These are phyloP conservation scores for Xylocopa sonorina DNA, from an alignment of 1,140 invertebrate genomes.

Conservation along the genomic window DNA sequence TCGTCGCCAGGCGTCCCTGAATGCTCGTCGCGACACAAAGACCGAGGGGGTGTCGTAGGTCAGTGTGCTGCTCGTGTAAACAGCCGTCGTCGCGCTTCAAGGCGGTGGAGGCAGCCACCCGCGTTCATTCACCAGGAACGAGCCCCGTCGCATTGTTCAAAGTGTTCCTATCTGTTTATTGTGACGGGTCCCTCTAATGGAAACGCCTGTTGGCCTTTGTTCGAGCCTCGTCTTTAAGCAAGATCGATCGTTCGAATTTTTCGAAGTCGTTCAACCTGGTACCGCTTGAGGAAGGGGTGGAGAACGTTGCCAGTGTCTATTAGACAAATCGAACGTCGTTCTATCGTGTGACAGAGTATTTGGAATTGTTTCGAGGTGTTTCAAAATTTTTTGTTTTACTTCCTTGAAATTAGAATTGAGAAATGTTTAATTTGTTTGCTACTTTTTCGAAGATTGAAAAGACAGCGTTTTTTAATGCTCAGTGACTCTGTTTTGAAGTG, in stretches of 20 bases:
- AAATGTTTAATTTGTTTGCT: too few relatives aligned
- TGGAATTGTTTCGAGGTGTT: too few relatives aligned
- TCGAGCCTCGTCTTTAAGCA: background rate
- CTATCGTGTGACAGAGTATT: too few relatives aligned
- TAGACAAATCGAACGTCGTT: too few relatives aligned
- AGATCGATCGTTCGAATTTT: background rate
- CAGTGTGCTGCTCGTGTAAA: slow-evolving; percentile 30
- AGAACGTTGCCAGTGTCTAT: too few relatives aligned
- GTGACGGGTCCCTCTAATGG: background rate
- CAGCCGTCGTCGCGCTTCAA: background rate
- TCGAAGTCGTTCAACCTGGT: background rate
- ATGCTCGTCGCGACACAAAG: background rate
- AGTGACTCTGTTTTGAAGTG: too few relatives aligned
- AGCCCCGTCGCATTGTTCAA: slow-evolving; percentile 4
- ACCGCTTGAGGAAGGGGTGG: too few relatives aligned
- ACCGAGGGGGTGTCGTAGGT: background rate
- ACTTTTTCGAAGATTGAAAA: too few relatives aligned
- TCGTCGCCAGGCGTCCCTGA: slow-evolving; percentile 14
- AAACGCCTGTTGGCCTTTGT: background rate
- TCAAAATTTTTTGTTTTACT: too few relatives aligned
- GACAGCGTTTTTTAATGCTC: too few relatives aligned
- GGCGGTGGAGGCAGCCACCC: background rate
- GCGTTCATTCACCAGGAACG: slow-evolving; percentile 20
- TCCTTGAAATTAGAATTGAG: too few relatives aligned
- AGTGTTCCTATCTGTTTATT: slow-evolving; percentile 18